These are phyloP conservation scores for Sebastes goodei DNA, from an alignment of 2,797 vertebrate genomes.

Conservation along the genomic window DNA sequence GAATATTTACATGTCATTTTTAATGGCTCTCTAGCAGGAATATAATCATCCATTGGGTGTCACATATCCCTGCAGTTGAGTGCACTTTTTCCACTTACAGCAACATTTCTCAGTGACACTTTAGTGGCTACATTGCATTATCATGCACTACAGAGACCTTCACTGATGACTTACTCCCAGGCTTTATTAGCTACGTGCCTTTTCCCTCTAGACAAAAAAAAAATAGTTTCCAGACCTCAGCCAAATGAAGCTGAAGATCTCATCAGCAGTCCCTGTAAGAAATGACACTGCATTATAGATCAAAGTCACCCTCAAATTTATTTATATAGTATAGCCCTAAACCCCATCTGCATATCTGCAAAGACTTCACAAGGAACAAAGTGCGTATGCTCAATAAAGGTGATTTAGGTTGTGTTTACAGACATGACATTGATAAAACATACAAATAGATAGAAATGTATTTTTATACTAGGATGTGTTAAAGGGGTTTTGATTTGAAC, in stretches of 20 bases:
- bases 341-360: constrained; percentile 2
- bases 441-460: neutral
- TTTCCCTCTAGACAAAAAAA: constrained; percentile 37
- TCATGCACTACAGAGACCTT: constrained; percentile 34
- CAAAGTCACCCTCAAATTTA: constrained; percentile 34
- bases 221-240: constrained; percentile 31
- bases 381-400: neutral
- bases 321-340: neutral
- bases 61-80: neutral
- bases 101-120: constrained; percentile 26
- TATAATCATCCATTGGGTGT: neutral
- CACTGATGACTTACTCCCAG: constrained; percentile 38
- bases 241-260: constrained; percentile 64
- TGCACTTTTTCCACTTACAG: constrained; percentile 7
- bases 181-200: constrained; percentile 49
- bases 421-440: neutral
- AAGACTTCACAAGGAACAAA: constrained; percentile 6
- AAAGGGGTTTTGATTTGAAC: constrained; percentile 13
- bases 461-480: neutral
- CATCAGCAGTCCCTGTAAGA: constrained; percentile 44
- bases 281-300: constrained; percentile 51
- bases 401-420: constrained; percentile 1
- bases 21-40: neutral
- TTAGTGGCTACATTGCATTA: constrained; percentile 26
- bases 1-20: neutral